Evolutionary conservation across 2,888 invertebrate genomes (phyloP).

Genomic region (Nomada flava): DNA sequence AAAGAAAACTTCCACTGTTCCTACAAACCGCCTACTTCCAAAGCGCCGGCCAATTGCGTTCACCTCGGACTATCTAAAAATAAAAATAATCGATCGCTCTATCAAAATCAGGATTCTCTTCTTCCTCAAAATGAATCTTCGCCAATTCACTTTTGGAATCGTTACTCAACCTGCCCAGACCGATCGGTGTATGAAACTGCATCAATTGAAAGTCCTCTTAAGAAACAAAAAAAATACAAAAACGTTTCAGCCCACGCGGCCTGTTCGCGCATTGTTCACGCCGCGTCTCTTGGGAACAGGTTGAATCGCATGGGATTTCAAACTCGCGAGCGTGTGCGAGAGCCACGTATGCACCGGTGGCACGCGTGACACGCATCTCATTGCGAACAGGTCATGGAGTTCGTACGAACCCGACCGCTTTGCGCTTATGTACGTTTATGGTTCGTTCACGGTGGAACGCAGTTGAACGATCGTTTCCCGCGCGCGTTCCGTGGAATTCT

Average conservation of each 20-base stretch:
- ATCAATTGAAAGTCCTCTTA: no score
- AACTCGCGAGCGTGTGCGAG: conserved; percentile 6
- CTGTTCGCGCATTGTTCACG: conserved; percentile 45
- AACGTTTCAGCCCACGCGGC: conserved; percentile 5
- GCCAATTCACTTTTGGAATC: no score
- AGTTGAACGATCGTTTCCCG: conserved; percentile 39
- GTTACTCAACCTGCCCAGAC: no score
- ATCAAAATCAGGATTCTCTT: no score
- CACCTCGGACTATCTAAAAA: not conserved
- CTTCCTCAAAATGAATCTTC: not conserved
- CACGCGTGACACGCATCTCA: conserved; percentile 72
- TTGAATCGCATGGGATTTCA: conserved; percentile 60
- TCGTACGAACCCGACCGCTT: conserved; percentile 54
- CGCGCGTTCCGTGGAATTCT: conserved; percentile 48
- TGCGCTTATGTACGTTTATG: conserved; percentile 60
- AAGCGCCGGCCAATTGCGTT: not conserved
- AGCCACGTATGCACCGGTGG: conserved; percentile 49
- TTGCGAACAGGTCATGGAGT: conserved; percentile 65
- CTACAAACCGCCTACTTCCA: not conserved
- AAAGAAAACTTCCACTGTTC: not conserved
- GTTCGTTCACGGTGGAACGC: conserved; percentile 58
- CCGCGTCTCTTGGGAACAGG: conserved; percentile 44
- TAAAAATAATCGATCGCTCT: not conserved
- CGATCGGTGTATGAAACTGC: no score
- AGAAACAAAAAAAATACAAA: not conserved